Conservation (phyloP, 2,797 vertebrate species). For the Peromyscus melanophrys region DNA sequence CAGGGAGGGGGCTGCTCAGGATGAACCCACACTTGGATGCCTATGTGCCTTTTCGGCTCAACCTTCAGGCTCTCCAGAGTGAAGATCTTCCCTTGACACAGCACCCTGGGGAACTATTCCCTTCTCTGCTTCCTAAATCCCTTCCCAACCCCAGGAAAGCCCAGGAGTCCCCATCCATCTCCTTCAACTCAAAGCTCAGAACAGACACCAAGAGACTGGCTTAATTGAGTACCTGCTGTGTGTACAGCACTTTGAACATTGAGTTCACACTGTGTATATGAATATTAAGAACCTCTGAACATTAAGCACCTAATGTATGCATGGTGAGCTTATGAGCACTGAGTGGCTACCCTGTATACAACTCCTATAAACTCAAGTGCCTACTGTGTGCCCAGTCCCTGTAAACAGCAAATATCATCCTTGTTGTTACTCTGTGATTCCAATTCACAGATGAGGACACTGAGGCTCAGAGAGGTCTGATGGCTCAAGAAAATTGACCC, state of each 20-base stretch:
- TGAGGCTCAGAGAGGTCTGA: neutral
- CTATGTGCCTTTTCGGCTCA: too few relatives aligned
- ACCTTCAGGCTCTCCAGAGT: neutral
- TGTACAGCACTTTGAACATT: neutral
- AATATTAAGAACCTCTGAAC: neutral
- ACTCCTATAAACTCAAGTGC: neutral
- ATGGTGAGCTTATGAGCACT: neutral
- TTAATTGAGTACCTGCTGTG: neutral
- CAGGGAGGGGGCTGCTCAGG: neutral
- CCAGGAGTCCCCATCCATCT: neutral
- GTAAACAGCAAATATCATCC: neutral
- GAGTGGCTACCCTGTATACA: neutral
- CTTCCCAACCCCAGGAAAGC: neutral
- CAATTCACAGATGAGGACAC: neutral
- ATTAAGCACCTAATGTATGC: neutral
- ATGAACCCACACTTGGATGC: neutral
- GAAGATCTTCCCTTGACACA: neutral
- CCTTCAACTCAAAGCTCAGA: neutral
- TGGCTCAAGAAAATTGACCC: neutral
- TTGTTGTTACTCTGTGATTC: neutral
- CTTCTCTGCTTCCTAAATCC: neutral
- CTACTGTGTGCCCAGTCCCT: neutral
- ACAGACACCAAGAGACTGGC: neutral
- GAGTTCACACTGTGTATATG: neutral
- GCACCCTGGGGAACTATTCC: too few relatives aligned